A percentile compares a stretch with the other conserved stretches of the same genome.
Conservation (phyloP, 2,888 invertebrate species). For the Dryocosmus kuriphilus region DNA sequence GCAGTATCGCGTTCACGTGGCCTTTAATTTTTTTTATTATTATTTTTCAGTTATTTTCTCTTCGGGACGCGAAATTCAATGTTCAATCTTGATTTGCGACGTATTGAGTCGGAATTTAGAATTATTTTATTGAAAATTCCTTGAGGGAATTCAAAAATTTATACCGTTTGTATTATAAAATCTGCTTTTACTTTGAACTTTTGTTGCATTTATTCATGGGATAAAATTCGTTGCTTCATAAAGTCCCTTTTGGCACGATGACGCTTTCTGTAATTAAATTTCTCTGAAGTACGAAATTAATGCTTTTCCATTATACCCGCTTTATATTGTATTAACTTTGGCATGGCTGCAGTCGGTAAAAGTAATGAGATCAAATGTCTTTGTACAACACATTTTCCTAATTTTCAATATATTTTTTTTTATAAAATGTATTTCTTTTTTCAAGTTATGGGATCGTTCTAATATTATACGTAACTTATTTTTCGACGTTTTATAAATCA, state of each 20-base stretch:
- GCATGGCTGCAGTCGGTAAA: background rate
- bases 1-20: conserved; percentile 67
- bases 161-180: conserved; percentile 15
- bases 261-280: conserved; percentile 50
- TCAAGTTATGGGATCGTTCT: background rate
- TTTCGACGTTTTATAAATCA: no score
- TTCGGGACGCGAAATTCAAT: background rate
- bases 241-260: conserved; percentile 46
- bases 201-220: conserved; percentile 19
- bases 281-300: conserved; percentile 53
- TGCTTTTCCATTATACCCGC: conserved; percentile 49
- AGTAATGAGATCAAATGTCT: conserved; percentile 12
- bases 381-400: background rate
- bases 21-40: conserved; percentile 58
- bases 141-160: background rate
- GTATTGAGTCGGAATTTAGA: background rate
- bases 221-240: conserved; percentile 34
- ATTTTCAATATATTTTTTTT: background rate
- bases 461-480: no score
- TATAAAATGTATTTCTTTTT: no score
- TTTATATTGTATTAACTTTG: conserved; percentile 43
- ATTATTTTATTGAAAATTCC: background rate
- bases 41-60: conserved; percentile 40
- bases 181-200: conserved; percentile 29
- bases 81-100: background rate